Conservation (phyloP, 2,888 invertebrate species). For the Drosophila meridiana region DNA sequence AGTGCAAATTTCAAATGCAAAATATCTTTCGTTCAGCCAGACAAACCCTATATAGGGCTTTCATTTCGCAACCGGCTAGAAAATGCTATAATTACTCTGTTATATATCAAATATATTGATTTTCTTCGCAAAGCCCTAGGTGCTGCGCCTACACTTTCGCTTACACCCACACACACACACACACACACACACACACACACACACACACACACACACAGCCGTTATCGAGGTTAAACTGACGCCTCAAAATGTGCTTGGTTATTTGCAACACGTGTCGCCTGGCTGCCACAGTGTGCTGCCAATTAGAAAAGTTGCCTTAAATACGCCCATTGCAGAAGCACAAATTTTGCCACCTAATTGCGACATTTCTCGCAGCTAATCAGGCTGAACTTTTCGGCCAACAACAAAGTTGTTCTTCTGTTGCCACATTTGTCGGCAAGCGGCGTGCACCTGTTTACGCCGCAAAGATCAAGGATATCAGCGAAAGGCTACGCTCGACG, state of each 20-base stretch:
- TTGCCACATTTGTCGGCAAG: constrained; percentile 4
- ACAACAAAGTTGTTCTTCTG: constrained; percentile 4
- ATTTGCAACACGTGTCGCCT: constrained; percentile 45
- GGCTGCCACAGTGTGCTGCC: constrained; percentile 28
- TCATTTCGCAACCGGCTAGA: neutral
- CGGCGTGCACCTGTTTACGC: constrained; percentile 30
- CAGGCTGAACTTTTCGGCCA: constrained; percentile 42
- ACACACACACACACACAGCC: neutral
- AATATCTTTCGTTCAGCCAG: neutral
- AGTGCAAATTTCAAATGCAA: neutral
- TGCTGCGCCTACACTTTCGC: too few relatives aligned
- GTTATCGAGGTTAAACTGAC: constrained; percentile 14
- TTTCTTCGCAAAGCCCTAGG: neutral
- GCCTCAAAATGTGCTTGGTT: constrained; percentile 3
- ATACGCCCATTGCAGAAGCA: constrained; percentile 16
- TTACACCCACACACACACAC: neutral
- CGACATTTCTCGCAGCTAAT: constrained; percentile 66
- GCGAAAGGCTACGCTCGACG: neutral
- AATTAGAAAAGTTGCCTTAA: constrained; percentile 48
- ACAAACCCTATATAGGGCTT: neutral
- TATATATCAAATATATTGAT: constrained; percentile 12
- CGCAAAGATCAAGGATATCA: constrained; percentile 21
- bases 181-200: neutral
- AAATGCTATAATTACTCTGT: neutral
- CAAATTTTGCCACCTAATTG: constrained; percentile 58